Evolutionary conservation across 2,797 vertebrate genomes (phyloP).

Genomic region (Tachyglossus aculeatus): DNA sequence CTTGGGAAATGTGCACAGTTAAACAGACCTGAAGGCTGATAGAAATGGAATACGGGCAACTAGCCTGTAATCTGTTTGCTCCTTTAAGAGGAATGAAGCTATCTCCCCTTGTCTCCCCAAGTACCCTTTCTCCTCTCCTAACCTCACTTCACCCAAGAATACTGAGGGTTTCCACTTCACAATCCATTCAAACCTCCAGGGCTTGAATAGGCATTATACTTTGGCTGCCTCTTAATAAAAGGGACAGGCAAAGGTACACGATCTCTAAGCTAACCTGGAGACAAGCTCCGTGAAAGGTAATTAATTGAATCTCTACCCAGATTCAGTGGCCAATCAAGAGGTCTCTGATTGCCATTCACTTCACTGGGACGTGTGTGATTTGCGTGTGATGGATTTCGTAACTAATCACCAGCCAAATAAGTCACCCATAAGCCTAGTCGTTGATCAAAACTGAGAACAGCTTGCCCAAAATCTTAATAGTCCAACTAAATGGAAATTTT

Average conservation of each 20-base stretch:
- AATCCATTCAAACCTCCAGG: constrained; percentile 4
- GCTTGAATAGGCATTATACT: background rate
- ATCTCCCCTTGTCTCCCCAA: background rate
- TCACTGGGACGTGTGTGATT: too few species aligned
- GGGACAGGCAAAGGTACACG: background rate
- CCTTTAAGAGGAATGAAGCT: background rate
- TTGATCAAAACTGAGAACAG: too few species aligned
- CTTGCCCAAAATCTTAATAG: too few species aligned
- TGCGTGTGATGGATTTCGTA: too few species aligned
- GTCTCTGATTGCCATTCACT: too few species aligned
- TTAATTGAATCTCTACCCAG: too few species aligned
- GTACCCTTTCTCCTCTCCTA: background rate
- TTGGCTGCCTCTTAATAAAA: background rate
- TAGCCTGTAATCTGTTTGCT: background rate
- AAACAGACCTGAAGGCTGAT: background rate
- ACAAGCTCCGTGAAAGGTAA: too few species aligned
- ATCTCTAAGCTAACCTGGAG: too few species aligned
- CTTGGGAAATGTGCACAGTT: background rate
- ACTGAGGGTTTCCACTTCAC: background rate
- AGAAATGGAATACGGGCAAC: background rate
- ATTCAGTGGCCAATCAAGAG: too few species aligned
- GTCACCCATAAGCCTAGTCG: too few species aligned
- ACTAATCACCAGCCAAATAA: too few species aligned
- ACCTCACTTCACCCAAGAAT: background rate
- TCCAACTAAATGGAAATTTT: too few species aligned